Conservation (phyloP, 2,888 invertebrate genomes). For the Trypoxylon attenuatum region DNA sequence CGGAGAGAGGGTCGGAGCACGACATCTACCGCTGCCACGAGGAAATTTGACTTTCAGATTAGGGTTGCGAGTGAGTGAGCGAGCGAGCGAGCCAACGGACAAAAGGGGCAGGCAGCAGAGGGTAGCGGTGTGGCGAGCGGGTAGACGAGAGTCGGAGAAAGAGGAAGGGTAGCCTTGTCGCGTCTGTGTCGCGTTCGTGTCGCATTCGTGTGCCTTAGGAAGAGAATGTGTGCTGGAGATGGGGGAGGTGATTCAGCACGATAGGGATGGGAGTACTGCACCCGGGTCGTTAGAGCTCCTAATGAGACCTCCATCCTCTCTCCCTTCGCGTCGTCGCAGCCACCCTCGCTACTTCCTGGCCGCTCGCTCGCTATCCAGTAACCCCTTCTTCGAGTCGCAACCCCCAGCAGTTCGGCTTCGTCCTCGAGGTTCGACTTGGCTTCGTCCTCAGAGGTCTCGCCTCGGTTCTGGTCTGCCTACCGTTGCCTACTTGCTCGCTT, state of each 20-base stretch:
- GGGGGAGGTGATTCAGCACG: constrained; percentile 63
- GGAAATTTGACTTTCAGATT: constrained; percentile 72
- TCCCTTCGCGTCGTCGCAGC: constrained; percentile 4
- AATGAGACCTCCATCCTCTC: constrained; percentile 65
- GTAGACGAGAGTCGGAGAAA: constrained; percentile 36
- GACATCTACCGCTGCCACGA: constrained; percentile 59
- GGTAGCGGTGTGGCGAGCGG: constrained; percentile 9
- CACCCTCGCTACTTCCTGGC: constrained; percentile 3
- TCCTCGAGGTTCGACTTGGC: constrained; percentile 16
- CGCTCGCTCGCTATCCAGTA: constrained; percentile 29
- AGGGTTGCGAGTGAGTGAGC: too few relatives aligned
- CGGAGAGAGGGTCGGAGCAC: constrained; percentile 31
- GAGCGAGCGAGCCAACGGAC: constrained; percentile 55
- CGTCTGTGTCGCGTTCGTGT: constrained; percentile 44
- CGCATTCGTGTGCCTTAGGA: constrained; percentile 39
- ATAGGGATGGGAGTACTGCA: constrained; percentile 62
- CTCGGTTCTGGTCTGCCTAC: background rate
- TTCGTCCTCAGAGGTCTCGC: constrained; percentile 9
- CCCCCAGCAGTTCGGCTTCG: constrained; percentile 14
- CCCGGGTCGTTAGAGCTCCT: constrained; percentile 74
- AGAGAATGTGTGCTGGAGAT: constrained; percentile 51
- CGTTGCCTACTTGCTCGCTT: background rate
- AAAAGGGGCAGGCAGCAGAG: constrained; percentile 24
- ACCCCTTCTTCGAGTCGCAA: constrained; percentile 5
- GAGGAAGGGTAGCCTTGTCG: constrained; percentile 44